Evolutionary conservation across 2,888 invertebrate genomes (phyloP).

Genomic region (Acrocyrtus sp.): DNA sequence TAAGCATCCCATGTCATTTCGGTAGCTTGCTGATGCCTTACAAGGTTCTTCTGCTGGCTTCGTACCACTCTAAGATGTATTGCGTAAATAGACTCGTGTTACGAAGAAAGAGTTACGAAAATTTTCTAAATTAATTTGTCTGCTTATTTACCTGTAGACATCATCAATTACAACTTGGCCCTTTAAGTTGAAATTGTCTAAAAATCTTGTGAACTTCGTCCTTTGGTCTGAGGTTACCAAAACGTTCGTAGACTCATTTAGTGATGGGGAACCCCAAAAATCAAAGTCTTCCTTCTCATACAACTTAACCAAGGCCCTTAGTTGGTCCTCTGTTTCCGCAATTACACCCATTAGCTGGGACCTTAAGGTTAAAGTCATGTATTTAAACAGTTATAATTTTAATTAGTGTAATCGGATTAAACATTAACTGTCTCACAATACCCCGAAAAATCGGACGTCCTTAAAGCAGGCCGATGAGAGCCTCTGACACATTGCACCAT

Average conservation of each 20-base stretch:
- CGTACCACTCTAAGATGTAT: constrained; percentile 21
- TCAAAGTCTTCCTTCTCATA: constrained; percentile 68
- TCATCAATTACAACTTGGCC: constrained; percentile 46
- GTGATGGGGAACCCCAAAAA: constrained; percentile 72
- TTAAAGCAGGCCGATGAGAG: constrained; percentile 5
- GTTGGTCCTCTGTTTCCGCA: constrained; percentile 67
- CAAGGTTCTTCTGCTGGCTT: constrained; percentile 31
- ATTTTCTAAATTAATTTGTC: not conserved
- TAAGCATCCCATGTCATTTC: constrained; percentile 51
- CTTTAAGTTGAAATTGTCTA: constrained; percentile 27
- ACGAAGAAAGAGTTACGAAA: no score
- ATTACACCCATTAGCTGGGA: constrained; percentile 66
- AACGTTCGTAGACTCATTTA: constrained; percentile 74
- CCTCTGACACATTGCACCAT: no score
- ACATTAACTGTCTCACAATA: not conserved
- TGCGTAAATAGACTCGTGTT: not conserved
- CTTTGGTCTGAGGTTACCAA: constrained; percentile 75
- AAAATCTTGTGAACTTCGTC: constrained; percentile 15
- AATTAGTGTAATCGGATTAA: not conserved
- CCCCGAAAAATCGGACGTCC: constrained; percentile 40
- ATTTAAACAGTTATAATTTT: not conserved
- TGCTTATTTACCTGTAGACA: constrained; percentile 33
- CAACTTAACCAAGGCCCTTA: constrained; percentile 68
- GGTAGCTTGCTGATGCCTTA: constrained; percentile 1
- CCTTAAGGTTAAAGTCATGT: not conserved